phyloP scores from a whole-genome alignment of 2,113 vertebrate species.

The Macrotis lagotis region DNA sequence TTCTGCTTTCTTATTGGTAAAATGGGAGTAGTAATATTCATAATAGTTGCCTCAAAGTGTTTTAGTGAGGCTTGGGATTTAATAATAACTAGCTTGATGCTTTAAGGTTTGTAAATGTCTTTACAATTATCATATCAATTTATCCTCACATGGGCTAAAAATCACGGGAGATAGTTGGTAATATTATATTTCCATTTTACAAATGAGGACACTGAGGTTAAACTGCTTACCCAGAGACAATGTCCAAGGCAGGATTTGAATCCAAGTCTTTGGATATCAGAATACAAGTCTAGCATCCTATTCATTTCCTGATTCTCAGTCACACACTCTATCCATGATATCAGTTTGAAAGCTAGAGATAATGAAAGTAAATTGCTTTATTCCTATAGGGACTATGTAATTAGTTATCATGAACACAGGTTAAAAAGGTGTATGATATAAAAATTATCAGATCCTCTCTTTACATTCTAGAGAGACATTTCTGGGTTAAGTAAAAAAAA shows the following conservation, averaged over 20 bases:
- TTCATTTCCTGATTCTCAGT: not conserved
- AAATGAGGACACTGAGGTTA: not conserved
- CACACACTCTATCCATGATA: not conserved
- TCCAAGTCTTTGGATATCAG: not conserved
- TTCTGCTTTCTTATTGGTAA: not conserved
- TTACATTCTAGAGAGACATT: not conserved
- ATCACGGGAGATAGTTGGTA: not conserved
- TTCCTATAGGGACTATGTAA: not conserved
- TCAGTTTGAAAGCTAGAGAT: not conserved
- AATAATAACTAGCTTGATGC: not conserved
- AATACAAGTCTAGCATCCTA: not conserved
- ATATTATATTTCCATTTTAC: not conserved
- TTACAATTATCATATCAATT: not conserved
- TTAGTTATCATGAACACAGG: not conserved
- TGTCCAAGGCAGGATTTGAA: not conserved
- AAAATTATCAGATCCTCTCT: not conserved
- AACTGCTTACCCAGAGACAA: not conserved
- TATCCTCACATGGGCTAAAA: not conserved
- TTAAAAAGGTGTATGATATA: not conserved
- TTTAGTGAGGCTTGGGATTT: not conserved
- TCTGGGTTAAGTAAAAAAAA: not conserved
- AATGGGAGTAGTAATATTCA: not conserved
- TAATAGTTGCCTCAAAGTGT: not conserved
- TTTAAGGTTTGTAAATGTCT: not conserved
- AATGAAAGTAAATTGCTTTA: not conserved